phyloP scores from a whole-genome alignment of 2,113 vertebrate genomes.

The Pelobates fuscus region DNA sequence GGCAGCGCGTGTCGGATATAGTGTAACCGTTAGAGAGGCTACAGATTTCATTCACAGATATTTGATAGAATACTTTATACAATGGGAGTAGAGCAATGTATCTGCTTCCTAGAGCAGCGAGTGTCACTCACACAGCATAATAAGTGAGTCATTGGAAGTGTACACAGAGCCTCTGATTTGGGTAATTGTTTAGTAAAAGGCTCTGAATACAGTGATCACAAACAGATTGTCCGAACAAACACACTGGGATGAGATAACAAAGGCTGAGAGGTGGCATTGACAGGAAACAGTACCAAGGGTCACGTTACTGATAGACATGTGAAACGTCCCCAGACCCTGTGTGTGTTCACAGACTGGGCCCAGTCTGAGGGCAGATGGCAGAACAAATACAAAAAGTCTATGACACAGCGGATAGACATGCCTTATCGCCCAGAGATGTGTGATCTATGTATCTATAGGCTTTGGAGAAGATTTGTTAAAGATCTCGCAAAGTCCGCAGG shows the following conservation, averaged over 20 bases:
- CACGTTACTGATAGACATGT: background rate
- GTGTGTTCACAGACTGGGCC: background rate
- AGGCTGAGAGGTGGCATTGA: background rate
- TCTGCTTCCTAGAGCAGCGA: too few species aligned
- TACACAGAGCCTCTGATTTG: too few species aligned
- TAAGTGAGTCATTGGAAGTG: too few species aligned
- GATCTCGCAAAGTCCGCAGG: too few species aligned
- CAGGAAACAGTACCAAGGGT: background rate
- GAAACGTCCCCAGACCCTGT: background rate
- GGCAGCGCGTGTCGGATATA: too few species aligned
- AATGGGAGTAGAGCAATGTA: too few species aligned
- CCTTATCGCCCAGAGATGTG: constrained; percentile 10
- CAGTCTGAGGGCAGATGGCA: background rate
- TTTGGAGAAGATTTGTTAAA: too few species aligned
- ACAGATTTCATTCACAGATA: too few species aligned
- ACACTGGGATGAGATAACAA: constrained; percentile 6
- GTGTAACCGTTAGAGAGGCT: too few species aligned
- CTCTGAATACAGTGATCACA: background rate
- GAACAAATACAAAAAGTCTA: background rate
- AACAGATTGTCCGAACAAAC: constrained; percentile 15
- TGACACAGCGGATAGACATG: constrained; percentile 2
- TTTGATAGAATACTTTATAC: too few species aligned
- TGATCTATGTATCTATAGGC: background rate
- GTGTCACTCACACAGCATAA: too few species aligned
- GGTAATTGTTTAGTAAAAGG: too few species aligned